Evolutionary conservation across 2,113 vertebrate species (phyloP).

Genomic region (Capricornis sumatraensis): DNA sequence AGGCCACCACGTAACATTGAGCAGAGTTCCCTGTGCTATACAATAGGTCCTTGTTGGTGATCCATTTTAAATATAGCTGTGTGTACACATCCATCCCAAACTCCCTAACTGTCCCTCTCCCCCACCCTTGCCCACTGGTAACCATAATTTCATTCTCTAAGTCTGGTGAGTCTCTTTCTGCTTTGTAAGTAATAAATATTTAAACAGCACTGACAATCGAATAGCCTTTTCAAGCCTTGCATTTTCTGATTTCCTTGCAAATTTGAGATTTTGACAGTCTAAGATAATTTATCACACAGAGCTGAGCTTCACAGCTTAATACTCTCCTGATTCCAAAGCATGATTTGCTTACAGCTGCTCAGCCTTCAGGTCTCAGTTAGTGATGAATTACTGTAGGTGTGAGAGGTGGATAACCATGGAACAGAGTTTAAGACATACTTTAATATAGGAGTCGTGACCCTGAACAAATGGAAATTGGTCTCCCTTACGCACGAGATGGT

Average conservation of each 20-base stretch:
- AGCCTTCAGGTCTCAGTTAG: not conserved
- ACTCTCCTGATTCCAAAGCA: not conserved
- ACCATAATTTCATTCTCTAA: not conserved
- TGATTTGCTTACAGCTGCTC: not conserved
- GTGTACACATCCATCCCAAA: not conserved
- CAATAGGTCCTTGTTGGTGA: not conserved
- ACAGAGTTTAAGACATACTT: accelerated
- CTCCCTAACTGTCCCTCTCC: not conserved
- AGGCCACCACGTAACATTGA: not conserved
- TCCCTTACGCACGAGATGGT: not conserved
- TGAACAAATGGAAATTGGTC: not conserved
- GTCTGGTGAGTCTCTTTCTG: not conserved
- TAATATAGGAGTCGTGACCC: not conserved
- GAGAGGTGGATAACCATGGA: accelerated
- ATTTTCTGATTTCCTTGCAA: not conserved
- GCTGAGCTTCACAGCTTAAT: not conserved
- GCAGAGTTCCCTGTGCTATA: not conserved
- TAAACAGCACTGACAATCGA: not conserved
- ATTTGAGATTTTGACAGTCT: not conserved
- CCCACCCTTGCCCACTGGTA: not conserved
- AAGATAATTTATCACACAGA: not conserved
- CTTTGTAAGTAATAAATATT: not conserved
- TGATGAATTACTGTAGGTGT: accelerated
- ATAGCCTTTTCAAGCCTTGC: not conserved
- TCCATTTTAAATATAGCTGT: not conserved